Base-by-base conservation (phyloP, 2,888 invertebrate genomes). In the Sinodicranocentrus sp. region DNA sequence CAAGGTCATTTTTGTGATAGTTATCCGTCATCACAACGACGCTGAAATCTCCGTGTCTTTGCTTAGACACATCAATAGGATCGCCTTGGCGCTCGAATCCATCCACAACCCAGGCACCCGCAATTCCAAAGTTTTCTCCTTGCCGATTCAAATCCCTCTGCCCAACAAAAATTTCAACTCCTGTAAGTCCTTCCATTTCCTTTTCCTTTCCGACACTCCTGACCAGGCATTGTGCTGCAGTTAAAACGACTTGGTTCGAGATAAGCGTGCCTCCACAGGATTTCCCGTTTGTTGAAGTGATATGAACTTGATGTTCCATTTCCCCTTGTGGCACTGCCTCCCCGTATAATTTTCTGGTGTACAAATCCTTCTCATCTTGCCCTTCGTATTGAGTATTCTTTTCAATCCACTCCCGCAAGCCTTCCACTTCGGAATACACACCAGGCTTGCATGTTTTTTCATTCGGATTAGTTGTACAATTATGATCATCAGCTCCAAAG, bases 191-290 rank as follows among this genome's bases (percentile, higher is more conserved):
- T 5, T 23, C 23, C 3, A 10, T 59, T 23, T 23, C n/a, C 44
- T 44, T 44, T 15, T 19, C 19, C 44, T 17, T 44, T 57, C 33
- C 10, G 5, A 10, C 59, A 59, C 8, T 10, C 17, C 44, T 28
- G 1, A 21, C 6, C 10, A 75, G 52, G 17, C 75, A 75, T n/a
- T 75, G 75, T 1, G 75, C 75, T 1, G 63, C 75, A 13, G 75
- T 75, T 0, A 75, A 26, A 1, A 75, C 52, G 1, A 28, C 1
- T 48, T 75, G 52, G 10, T 25, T 1, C 5, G 26, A 1, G 13
- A 75, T 33, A 2, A 75, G 43, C 0, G 75, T 75, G 6, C 75
- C 75, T 10, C 75, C 75, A 65, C 75, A 75, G 5, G 23, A 1
- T 8, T 48, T 63, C 13, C 52, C 75, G 26, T 44, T 17, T 0